Evolutionary conservation across 1,140 invertebrate genomes (phyloP).

Genomic region (Aphis craccivora): DNA sequence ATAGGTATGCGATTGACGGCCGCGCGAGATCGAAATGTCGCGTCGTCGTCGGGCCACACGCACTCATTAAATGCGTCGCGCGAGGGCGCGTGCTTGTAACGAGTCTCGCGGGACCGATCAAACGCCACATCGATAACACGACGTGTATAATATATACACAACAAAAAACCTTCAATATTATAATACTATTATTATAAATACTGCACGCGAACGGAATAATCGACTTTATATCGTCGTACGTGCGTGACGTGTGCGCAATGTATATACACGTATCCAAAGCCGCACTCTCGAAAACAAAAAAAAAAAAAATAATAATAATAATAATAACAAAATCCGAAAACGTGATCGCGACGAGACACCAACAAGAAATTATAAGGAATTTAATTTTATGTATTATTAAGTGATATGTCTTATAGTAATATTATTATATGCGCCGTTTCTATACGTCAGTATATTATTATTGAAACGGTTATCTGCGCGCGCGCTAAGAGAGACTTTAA

Average conservation of each 20-base stretch:
- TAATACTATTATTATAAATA: not conserved
- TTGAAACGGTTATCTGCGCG: not conserved
- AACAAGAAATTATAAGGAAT: not conserved
- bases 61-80: not conserved
- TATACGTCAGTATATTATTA: not conserved
- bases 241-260: constrained; percentile 12
- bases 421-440: not conserved
- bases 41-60: not conserved
- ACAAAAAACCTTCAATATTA: not conserved
- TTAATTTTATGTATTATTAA: not conserved
- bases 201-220: not conserved
- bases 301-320: not conserved
- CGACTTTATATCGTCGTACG: constrained; percentile 37
- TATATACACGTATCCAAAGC: not conserved
- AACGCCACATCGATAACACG: not conserved
- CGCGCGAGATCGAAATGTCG: not conserved
- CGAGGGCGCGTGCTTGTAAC: not conserved
- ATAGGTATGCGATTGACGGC: too few species aligned
- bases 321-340: not conserved
- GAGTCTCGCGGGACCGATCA: constrained; percentile 30
- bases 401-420: not conserved
- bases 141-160: not conserved
- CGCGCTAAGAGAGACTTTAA: not conserved
- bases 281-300: not conserved
- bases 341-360: not conserved